These are phyloP conservation scores for Apteryx owenii DNA, from an alignment of 2,113 vertebrate genomes.

Conservation along the genomic window DNA sequence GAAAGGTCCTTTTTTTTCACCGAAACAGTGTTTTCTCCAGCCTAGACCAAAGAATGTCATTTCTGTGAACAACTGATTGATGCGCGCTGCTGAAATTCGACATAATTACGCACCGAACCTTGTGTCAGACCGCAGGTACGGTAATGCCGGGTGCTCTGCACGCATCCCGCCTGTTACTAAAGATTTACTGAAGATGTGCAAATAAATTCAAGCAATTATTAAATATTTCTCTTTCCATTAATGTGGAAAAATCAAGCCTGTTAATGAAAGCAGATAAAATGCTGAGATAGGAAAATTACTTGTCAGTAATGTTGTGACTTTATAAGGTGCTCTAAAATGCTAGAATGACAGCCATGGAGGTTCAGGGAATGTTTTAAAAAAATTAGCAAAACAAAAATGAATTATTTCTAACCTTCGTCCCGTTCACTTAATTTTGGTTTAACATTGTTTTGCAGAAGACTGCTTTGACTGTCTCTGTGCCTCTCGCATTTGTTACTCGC, in stretches of 20 bases:
- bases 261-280: neutral
- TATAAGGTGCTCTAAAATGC: neutral
- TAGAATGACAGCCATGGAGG: neutral
- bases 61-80: neutral
- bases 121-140: neutral
- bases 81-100: neutral
- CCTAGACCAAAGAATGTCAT: neutral
- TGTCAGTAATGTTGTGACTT: neutral
- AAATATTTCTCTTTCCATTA: neutral
- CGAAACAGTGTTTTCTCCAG: neutral
- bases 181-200: neutral
- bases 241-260: neutral
- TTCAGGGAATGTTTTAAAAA: neutral
- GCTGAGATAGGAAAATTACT: neutral
- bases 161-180: neutral
- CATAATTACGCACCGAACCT: neutral
- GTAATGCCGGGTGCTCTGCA: neutral
- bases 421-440: neutral
- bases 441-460: neutral
- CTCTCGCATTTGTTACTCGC: neutral
- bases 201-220: neutral
- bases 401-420: neutral
- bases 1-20: neutral
- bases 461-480: neutral
- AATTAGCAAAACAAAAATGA: neutral